Conservation (phyloP, 2,888 invertebrate species). For the Trimorus sp. region DNA sequence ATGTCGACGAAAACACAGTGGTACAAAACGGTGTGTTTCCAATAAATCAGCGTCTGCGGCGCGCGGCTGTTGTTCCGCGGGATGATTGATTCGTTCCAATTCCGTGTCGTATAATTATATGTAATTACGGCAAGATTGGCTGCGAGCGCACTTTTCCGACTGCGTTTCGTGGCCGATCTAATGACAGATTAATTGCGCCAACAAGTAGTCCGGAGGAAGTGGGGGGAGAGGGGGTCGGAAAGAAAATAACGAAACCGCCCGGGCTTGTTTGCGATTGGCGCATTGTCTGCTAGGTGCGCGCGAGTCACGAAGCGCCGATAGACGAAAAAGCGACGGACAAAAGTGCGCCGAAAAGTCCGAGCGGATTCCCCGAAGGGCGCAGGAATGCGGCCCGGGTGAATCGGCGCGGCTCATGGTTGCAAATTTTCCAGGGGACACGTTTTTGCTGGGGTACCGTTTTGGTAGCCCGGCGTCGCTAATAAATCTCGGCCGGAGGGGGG, state of each 20-base stretch:
- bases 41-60: slow-evolving; percentile 40
- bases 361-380: slow-evolving; percentile 41
- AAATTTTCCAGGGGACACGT: slow-evolving; percentile 56
- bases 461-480: slow-evolving; percentile 42
- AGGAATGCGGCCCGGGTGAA: slow-evolving; percentile 32
- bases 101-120: slow-evolving; percentile 45
- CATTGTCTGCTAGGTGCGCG: not conserved
- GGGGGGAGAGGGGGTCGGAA: too few species aligned
- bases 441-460: slow-evolving; percentile 52
- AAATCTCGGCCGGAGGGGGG: slow-evolving; percentile 61
- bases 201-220: slow-evolving; percentile 27
- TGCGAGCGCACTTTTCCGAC: slow-evolving; percentile 32
- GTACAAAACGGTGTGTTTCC: slow-evolving; percentile 25
- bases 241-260: too few species aligned
- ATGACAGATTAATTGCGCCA: slow-evolving; percentile 32
- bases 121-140: slow-evolving; percentile 41
- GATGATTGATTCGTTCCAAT: slow-evolving; percentile 55
- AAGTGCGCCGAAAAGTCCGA: slow-evolving; percentile 16
- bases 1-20: slow-evolving; percentile 5
- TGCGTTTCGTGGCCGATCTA: slow-evolving; percentile 25
- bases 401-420: slow-evolving; percentile 50
- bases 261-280: slow-evolving; percentile 15
- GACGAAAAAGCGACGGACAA: slow-evolving; percentile 10
- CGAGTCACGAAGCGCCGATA: not conserved
- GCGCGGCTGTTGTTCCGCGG: slow-evolving; percentile 21